These are phyloP conservation scores for Xestia c-nigrum DNA, from an alignment of 2,888 invertebrate genomes.

Conservation along the genomic window DNA sequence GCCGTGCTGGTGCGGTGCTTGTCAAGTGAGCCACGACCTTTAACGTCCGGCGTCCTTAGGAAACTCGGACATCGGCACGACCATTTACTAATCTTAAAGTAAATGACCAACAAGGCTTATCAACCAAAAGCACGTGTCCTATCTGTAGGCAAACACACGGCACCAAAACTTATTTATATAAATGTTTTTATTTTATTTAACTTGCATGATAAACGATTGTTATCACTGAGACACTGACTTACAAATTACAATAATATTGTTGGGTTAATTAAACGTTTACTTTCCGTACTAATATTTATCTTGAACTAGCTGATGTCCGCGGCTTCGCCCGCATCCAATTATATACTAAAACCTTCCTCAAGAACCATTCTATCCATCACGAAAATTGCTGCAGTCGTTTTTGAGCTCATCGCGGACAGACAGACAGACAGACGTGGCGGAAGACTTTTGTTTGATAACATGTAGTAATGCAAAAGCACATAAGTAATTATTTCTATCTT, in stretches of 20 bases:
- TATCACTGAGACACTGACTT: conserved; percentile 19
- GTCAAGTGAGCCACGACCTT: too few species aligned
- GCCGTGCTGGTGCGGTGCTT: too few species aligned
- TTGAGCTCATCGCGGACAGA: too few species aligned
- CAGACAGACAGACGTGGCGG: too few species aligned
- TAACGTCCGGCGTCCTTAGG: too few species aligned
- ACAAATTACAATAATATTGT: conserved; percentile 9
- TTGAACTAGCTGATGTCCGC: too few species aligned
- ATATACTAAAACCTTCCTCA: too few species aligned
- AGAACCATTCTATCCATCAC: too few species aligned
- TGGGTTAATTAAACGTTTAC: not conserved
- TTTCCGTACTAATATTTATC: not conserved
- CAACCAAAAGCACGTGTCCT: not conserved
- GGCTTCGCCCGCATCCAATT: too few species aligned
- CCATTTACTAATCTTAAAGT: not conserved
- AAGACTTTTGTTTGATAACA: too few species aligned
- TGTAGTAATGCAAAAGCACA: not conserved
- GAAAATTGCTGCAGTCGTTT: too few species aligned
- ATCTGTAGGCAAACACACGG: conserved; percentile 4
- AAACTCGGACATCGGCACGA: not conserved
- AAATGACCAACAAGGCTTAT: conserved; percentile 9
- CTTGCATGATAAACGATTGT: conserved; percentile 14
- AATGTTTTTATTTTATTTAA: conserved; percentile 29
- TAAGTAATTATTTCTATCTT: not conserved
- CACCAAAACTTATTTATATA: conserved; percentile 19